A percentile compares a stretch with the other conserved stretches of the same genome.
Conservation (phyloP, 1,140 invertebrate genomes). For the Gryon sp. region DNA sequence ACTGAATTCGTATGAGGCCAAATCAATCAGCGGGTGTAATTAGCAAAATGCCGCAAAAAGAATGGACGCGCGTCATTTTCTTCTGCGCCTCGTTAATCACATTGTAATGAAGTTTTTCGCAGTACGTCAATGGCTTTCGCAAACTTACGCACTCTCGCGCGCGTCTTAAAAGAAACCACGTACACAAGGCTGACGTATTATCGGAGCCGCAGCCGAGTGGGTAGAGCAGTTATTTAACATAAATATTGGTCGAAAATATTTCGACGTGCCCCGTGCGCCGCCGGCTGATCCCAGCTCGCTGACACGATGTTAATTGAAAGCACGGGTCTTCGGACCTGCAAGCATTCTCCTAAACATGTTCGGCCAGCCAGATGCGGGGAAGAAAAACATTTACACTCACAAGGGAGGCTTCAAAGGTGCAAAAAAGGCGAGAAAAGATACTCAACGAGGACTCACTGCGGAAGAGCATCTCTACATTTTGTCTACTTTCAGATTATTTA, state of each 20-base stretch:
- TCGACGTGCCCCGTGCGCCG: slow-evolving; percentile 68
- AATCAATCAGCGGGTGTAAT: slow-evolving; percentile 49
- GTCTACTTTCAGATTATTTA: too few relatives aligned
- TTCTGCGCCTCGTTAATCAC: slow-evolving; percentile 55
- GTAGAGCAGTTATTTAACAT: slow-evolving; percentile 68
- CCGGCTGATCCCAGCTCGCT: slow-evolving; percentile 70
- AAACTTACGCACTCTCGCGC: slow-evolving; percentile 38
- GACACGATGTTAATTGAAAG: slow-evolving; percentile 75
- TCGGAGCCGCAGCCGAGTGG: slow-evolving; percentile 15
- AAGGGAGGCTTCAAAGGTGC: slow-evolving; percentile 32
- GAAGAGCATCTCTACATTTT: too few relatives aligned
- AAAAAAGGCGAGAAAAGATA: slow-evolving; percentile 43
- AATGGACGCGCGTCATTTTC: slow-evolving; percentile 17
- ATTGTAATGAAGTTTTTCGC: slow-evolving; percentile 53
- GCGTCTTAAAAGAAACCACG: not conserved
- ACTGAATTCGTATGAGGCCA: slow-evolving; percentile 28
- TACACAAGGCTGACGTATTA: slow-evolving; percentile 34
- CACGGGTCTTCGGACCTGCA: slow-evolving; percentile 43
- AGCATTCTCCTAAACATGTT: slow-evolving; percentile 29
- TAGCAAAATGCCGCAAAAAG: slow-evolving; percentile 46
- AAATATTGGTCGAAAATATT: slow-evolving; percentile 76
- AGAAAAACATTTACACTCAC: slow-evolving; percentile 25
- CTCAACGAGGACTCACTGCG: slow-evolving; percentile 51
- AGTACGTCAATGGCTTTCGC: slow-evolving; percentile 15
- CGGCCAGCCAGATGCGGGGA: not conserved